Base-by-base conservation (phyloP, 2,113 vertebrate genomes). In the Channa argus region DNA sequence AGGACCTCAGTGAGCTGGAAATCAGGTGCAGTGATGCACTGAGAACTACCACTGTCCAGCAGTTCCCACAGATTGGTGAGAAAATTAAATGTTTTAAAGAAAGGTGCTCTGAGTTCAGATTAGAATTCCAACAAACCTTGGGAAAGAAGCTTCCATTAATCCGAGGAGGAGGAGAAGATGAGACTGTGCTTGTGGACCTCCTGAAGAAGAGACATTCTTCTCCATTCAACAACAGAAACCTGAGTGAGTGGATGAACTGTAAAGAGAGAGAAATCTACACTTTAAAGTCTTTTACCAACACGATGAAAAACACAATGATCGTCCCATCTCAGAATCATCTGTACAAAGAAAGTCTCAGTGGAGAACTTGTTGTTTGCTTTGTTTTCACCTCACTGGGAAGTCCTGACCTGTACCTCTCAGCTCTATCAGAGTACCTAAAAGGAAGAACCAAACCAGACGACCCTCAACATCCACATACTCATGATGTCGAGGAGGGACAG, bases 321-420 rank as follows among this genome's bases (percentile, higher is more conserved):
- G 3, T 87, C 1, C 5, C 51, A 8, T 53, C 58, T 39, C 33
- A 49, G 9, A 54, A 0, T 11, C 2, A 5, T 2, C 64, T 71
- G 0, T 0, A 66, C 3, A 3, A 37, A 0, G 71, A 79, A 45
- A 38, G 0, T 49, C 14, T 66, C 54, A 73, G 36, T 14, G 8
- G 15, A 10, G 15, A 83, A 0, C 44, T 61, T 4, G 63, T 41
- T 1, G 15, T 90, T 13, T 80, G 80, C 34, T 86, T 87, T 39
- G 50, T 71, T 3, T 89, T 87, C 52, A 84, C 89, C 36, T 90
- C 85, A 11, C 45, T 89, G 44, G 80, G 47, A 53, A 47, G 11
- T 5, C 13, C 5, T 50, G 87, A 91, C 24, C 52, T 51, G 0
- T 79, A 66, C 24, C 73, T 88, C 37, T 67, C 63, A n/a, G 51